A percentile compares a stretch with the other conserved stretches of the same genome.
phyloP scores from a whole-genome alignment of 2,888 invertebrate species.

The Lithophane semibrunnea region DNA sequence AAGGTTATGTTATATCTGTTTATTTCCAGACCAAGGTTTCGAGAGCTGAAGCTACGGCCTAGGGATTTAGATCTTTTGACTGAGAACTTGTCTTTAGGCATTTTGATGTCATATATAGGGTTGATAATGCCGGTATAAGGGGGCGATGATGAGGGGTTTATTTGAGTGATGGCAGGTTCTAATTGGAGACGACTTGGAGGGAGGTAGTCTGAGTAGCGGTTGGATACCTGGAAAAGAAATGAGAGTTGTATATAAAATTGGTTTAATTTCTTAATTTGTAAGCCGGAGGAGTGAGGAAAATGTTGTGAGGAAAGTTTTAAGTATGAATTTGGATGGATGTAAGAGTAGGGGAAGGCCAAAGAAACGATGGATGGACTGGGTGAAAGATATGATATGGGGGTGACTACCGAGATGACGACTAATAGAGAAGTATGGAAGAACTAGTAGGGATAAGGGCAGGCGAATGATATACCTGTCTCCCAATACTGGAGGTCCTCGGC shows the following conservation, averaged over 20 bases:
- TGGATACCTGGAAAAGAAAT: conserved; percentile 70
- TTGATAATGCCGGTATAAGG: conserved; percentile 85
- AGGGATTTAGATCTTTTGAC: conserved; percentile 86
- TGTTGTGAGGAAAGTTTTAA: background rate
- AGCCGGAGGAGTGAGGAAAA: background rate
- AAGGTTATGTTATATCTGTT: conserved; percentile 84
- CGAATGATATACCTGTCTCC: conserved; percentile 71
- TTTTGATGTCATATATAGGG: conserved; percentile 84
- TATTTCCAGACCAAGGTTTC: conserved; percentile 77
- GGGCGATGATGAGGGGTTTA: conserved; percentile 66
- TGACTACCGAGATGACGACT: background rate
- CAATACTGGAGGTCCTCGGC: conserved; percentile 76
- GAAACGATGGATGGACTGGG: background rate
- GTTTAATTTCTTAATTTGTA: background rate
- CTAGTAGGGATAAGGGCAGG: background rate
- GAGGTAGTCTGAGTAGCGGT: conserved; percentile 77
- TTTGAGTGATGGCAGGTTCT: conserved; percentile 56
- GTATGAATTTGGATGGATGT: background rate
- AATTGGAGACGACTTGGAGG: conserved; percentile 74
- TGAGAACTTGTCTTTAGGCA: conserved; percentile 82
- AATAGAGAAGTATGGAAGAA: background rate
- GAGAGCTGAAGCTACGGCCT: conserved; percentile 81
- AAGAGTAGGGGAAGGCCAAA: background rate
- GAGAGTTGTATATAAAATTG: background rate
- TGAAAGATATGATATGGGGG: background rate